These are phyloP conservation scores for Empidonax traillii DNA, from an alignment of 2,113 vertebrate genomes.

Conservation along the genomic window DNA sequence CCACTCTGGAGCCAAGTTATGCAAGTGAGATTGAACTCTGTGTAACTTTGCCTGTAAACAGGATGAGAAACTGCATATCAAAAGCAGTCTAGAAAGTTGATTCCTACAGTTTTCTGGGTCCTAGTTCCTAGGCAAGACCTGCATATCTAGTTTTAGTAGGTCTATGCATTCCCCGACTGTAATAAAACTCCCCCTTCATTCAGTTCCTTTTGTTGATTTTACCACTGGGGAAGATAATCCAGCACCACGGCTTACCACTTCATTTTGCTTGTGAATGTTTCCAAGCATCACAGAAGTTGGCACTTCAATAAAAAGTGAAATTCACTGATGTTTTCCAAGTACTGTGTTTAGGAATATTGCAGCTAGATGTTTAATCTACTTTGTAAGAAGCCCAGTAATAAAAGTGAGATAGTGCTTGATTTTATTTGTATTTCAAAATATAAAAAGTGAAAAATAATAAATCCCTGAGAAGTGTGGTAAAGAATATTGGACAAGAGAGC, in stretches of 20 bases:
- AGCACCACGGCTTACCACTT: not conserved
- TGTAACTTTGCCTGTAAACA: not conserved
- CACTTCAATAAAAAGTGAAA: not conserved
- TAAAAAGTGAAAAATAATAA: not conserved
- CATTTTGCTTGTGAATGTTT: not conserved
- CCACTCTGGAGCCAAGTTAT: not conserved
- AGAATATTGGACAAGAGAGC: not conserved
- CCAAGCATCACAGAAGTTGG: not conserved
- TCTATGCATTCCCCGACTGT: not conserved
- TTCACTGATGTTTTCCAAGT: not conserved
- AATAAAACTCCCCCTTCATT: not conserved
- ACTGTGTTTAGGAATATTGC: not conserved
- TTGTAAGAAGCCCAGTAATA: not conserved
- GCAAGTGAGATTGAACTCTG: not conserved
- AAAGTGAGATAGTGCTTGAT: not conserved
- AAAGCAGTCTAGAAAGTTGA: not conserved
- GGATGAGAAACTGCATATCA: not conserved
- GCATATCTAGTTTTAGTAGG: not conserved
- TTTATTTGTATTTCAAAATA: not conserved
- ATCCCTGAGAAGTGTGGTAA: not conserved
- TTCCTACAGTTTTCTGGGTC: not conserved
- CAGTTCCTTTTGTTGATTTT: not conserved
- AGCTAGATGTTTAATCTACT: not conserved
- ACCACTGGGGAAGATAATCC: not conserved
- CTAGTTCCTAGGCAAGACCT: not conserved